A percentile compares a stretch with the other conserved stretches of the same genome.
Conservation (phyloP, 37 sponge, comb jelly and placozoan species). For the Corticium candelabrum region DNA sequence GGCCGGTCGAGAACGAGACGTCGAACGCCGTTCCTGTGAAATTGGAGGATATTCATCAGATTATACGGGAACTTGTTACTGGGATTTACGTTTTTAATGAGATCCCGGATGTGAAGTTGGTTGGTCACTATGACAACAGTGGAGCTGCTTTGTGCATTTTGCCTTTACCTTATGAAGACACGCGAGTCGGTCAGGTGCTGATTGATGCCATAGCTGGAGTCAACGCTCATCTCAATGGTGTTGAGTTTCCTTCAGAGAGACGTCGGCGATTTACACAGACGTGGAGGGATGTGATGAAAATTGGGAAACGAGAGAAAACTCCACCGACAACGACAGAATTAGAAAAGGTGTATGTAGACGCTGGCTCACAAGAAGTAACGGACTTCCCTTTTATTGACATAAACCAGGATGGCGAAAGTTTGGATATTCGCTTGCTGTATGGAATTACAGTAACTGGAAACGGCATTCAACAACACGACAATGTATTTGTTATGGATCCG, state of each 20-base stretch:
- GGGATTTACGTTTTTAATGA: conserved; percentile 85
- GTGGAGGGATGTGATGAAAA: conserved; percentile 45
- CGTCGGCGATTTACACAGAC: conserved; percentile 20
- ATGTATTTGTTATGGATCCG: background rate
- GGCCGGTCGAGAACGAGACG: background rate
- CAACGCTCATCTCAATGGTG: conserved; percentile 52
- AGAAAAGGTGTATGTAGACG: too few species aligned
- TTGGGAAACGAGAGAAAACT: too few species aligned
- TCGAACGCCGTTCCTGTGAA: conserved; percentile 3
- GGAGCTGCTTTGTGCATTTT: conserved; percentile 27
- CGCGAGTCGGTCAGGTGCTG: conserved; percentile 49
- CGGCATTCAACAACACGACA: background rate
- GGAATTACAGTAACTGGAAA: too few species aligned
- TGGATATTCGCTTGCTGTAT: too few species aligned
- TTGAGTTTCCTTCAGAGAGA: conserved; percentile 46
- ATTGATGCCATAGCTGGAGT: conserved; percentile 47
- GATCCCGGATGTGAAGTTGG: conserved; percentile 44
- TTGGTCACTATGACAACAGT: conserved; percentile 41
- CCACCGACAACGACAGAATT: too few species aligned
- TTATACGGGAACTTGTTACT: conserved; percentile 59
- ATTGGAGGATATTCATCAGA: conserved; percentile 58
- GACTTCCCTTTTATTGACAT: too few species aligned
- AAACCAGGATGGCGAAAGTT: too few species aligned
- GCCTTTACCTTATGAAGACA: conserved; percentile 71
- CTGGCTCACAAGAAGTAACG: too few species aligned